Evolutionary conservation across 1,140 invertebrate species (phyloP), one percentile per base, ranked within the genome.

Genomic region (Homalodisca vitripennis): DNA sequence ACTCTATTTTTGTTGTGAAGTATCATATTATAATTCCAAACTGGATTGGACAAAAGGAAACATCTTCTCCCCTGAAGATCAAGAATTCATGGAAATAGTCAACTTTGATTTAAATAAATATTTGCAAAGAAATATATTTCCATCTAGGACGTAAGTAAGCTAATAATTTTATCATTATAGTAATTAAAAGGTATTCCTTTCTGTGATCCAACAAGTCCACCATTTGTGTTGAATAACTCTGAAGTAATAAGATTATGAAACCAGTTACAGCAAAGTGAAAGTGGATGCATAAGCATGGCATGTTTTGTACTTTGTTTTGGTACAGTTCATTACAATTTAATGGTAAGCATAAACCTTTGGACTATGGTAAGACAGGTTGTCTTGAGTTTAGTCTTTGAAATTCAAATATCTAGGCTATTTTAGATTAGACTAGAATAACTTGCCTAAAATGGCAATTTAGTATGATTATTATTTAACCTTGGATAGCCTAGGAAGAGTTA

Each of bases 31-130:
- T n/a, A n/a, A 41, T 41, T 41, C 26, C 55, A 60, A 60, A 24
- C 55, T 60, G 55, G 55, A 60, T 60, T 60, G 55, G 55, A 60
- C 6, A 10, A 60, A 60, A 60, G 55, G 55, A 60, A 27, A 27
- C 3, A 60, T 60, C 55, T 60, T 66, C 41, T 66, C 63, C 26
- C 24, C 32, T 2, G 63, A 66, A 46, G 63, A 66, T 47, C 46
- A 46, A 27, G 63, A 46, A 46, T 66, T 66, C 47, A 46, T 66
- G 34, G 63, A 66, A 46, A 60, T 60, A 27, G 55, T 60, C 24
- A 6, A 60, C 24, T 60, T 26, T 27, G 55, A 60, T 60, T 26
- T 60, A 13, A 13, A 60, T 6, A 60, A 27, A 26, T 60, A 27
- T n/a, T n/a, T 60, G 26, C 22, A 60, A 26, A 60, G n/a, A 60